These are phyloP conservation scores for Aphelenchoides besseyi DNA, from an alignment of 1,140 invertebrate genomes.

Conservation along the genomic window DNA sequence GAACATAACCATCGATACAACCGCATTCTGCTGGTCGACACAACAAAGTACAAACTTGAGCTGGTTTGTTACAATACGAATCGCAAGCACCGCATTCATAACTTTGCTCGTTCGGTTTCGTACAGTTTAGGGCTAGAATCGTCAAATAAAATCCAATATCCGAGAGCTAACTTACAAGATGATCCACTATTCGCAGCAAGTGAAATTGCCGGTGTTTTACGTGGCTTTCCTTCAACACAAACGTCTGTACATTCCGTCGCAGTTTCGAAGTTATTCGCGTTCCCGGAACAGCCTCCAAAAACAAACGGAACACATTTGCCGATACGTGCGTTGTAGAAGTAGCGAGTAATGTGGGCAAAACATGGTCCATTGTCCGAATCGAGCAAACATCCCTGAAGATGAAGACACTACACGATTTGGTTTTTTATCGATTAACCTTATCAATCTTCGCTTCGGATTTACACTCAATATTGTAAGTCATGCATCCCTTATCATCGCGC, in stretches of 20 bases:
- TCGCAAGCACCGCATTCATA: constrained; percentile 38
- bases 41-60: constrained; percentile 27
- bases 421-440: constrained; percentile 14
- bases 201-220: constrained; percentile 8
- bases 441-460: constrained; percentile 25
- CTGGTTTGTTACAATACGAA: constrained; percentile 25
- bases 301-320: constrained; percentile 48
- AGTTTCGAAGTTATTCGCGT: constrained; percentile 56
- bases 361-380: constrained; percentile 20
- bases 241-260: constrained; percentile 37
- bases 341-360: constrained; percentile 16
- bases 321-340: constrained; percentile 25
- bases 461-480: constrained; percentile 22
- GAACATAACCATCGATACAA: constrained; percentile 37
- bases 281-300: constrained; percentile 58
- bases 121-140: constrained; percentile 23
- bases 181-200: constrained; percentile 9
- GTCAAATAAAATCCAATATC: constrained; percentile 22
- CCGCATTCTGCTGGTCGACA: constrained; percentile 35
- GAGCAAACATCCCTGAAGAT: constrained; percentile 35
- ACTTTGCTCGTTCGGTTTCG: constrained; percentile 22
- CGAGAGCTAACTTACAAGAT: constrained; percentile 6
- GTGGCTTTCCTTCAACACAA: constrained; percentile 34
- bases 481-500: constrained; percentile 21
- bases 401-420: background rate